Percentiles rank a stretch among this genome's conserved stretches.
These are phyloP conservation scores for Zosterops lateralis DNA, from an alignment of 2,113 vertebrate genomes.

Conservation along the genomic window DNA sequence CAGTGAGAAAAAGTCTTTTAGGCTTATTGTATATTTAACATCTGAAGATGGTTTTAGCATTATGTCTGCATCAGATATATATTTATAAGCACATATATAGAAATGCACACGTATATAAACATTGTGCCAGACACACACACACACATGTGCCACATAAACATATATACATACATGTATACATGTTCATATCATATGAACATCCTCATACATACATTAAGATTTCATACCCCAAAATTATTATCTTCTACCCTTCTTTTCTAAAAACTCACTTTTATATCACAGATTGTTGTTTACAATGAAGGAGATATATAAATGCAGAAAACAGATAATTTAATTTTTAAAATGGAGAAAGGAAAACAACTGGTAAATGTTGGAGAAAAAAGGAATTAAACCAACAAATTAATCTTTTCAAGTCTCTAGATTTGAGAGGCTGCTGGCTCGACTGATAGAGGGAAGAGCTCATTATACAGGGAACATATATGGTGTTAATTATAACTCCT, in stretches of 20 bases:
- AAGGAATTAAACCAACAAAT: not conserved
- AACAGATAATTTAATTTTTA: not conserved
- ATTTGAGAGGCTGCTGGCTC: not conserved
- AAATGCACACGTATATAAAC: fast-evolving
- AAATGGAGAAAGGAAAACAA: not conserved
- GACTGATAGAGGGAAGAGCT: not conserved
- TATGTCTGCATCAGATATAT: not conserved
- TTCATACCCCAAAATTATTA: not conserved
- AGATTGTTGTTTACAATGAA: not conserved
- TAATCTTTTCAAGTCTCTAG: not conserved
- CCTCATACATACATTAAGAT: not conserved
- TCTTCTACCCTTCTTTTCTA: not conserved
- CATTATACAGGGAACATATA: constrained; percentile 48
- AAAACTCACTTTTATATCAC: not conserved
- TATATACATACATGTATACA: no score
- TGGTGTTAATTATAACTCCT: constrained; percentile 39
- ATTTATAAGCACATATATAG: not conserved
- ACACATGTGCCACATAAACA: not conserved
- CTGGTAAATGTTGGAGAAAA: not conserved
- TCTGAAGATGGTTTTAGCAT: not conserved
- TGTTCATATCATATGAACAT: not conserved
- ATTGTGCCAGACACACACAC: not conserved
- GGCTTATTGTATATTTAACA: not conserved
- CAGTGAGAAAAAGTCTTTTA: not conserved
- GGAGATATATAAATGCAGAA: not conserved